phyloP scores from a whole-genome alignment of 2,113 vertebrate species.

The Orycteropus afer region DNA sequence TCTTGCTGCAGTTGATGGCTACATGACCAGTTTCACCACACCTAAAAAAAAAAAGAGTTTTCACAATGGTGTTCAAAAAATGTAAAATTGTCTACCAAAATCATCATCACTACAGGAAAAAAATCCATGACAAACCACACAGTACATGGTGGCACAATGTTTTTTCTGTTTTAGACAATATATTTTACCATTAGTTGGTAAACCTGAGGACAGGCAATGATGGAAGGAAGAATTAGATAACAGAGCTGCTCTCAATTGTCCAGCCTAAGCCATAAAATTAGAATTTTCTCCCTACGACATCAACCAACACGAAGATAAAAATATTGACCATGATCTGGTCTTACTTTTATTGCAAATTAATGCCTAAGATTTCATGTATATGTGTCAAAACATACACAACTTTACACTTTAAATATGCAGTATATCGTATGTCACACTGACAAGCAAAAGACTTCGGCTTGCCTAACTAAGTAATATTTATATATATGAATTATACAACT shows the following conservation, averaged over 20 bases:
- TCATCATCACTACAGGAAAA: not conserved
- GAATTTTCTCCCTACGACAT: not conserved
- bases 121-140: not conserved
- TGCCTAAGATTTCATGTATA: not conserved
- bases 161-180: not conserved
- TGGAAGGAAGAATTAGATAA: not conserved
- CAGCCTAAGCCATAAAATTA: not conserved
- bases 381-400: not conserved
- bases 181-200: not conserved
- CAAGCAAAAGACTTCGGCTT: not conserved
- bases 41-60: conserved; percentile 83
- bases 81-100: not conserved
- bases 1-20: conserved; percentile 99
- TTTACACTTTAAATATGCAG: not conserved
- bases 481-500: not conserved
- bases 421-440: not conserved
- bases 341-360: not conserved
- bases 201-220: not conserved
- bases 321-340: not conserved
- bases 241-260: not conserved
- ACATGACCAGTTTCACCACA: conserved; percentile 99
- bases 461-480: not conserved
- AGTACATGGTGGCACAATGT: not conserved
- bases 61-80: not conserved
- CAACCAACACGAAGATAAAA: not conserved